Evolutionary conservation across 2,113 vertebrate genomes (phyloP), one percentile per base, ranked within the genome.

Genomic region (Onychostruthus taczanowskii): DNA sequence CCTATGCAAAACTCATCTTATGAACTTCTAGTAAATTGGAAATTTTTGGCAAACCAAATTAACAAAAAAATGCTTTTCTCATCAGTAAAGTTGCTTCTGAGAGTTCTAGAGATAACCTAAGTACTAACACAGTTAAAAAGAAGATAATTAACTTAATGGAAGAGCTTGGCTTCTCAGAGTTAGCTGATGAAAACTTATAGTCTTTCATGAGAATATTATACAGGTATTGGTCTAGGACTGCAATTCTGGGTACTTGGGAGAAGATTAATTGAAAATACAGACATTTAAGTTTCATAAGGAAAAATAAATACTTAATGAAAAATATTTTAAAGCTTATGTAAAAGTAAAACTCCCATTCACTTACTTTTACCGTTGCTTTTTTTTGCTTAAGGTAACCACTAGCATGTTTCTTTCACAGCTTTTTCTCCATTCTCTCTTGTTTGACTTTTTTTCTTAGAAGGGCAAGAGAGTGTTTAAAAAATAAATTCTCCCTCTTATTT

Each of bases 401-500:
- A 13, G 2, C 5, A 16, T 37, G 43, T 64, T 55, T 61, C 8
- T 73, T 90, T 83, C n/a, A 56, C 27, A 62, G 6, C 2, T 59
- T 78, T 90, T 84, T 58, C 31, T 84, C 12, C 23, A n/a, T 66
- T 72, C 10, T 73, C 5, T 80, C 6, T 35, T 23, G 13, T 31
- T 76, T 61, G 13, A 63, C 47, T 64, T 72, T 58, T 83, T 52
- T 59, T 26, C 12, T 84, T 15, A 50, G 39, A 27, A 81, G 53
- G 2, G 8, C 12, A 78, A 75, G 33, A 30, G 4, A 43, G 5
- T 37, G 44, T 47, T 69, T 53, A 33, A 6, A 15, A 67, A 89
- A 87, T 73, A 10, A 10, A 31, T 39, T 2, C 1, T 1, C 7
- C 23, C 0, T 0, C 24, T 49, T 47, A 39, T 69, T 69, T 84